Base-by-base conservation (phyloP, 2,888 invertebrate genomes). In the Drosophila ezoana region DNA sequence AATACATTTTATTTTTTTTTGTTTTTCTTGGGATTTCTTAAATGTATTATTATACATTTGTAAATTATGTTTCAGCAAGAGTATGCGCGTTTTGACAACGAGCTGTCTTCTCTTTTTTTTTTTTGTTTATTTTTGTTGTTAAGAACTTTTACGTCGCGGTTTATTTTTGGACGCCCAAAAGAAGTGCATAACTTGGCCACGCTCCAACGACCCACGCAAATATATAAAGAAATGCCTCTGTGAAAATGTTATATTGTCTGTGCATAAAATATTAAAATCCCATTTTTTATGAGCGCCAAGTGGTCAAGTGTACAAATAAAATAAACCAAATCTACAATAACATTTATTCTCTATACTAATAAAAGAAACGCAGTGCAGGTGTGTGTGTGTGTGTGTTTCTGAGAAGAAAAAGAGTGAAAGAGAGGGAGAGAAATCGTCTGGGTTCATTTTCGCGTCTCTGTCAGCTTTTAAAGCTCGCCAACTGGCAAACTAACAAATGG, bases 181-280 rank as follows among this genome's bases (percentile, higher is more conserved):
- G 66, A 87, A 84, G 81, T 88, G 87, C 87, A 84, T 82, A 89
- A 87, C 71, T 89, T 84, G 84, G 84, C 89, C 79, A 66, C 68
- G 70, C 71, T 79, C 89, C 89, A 85, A 89, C 72, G 74, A 61
- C 81, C 83, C 77, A 83, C 81, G 80, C 81, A 73, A 52, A 73
- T 44, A 63, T 64, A 56, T 64, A 51, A 74, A 65, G 58, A 74
- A 63, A 60, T 66, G 49, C 63, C 38, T 32, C 58, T 62, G 52
- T 78, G 75, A 74, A 49, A 78, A 74, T 75, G 75, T 74, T 75
- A 78, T 74, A 78, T 75, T 75, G 75, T 74, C 79, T 70, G 48
- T 53, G 72, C 64, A 63, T 67, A 23, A 58, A 62, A 76, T 77
- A 87, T 87, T 83, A 81, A 88, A 83, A 81, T 69, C 58, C 37